Base-by-base conservation (phyloP, 23 tunicate species). In the Halocynthia aurantium region DNA sequence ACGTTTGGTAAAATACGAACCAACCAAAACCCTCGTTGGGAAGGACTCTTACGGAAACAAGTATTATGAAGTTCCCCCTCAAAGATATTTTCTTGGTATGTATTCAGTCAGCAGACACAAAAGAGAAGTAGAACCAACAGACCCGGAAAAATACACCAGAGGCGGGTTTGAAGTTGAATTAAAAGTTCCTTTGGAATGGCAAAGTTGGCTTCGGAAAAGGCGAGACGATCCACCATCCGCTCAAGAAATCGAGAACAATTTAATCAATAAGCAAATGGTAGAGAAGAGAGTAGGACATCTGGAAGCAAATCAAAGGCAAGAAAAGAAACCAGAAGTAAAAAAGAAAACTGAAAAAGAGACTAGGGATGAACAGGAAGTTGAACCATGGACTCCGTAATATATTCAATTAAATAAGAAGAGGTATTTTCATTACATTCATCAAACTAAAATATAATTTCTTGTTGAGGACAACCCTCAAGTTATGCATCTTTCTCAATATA, bases 41-140 rank as follows among this genome's bases (percentile, higher is more conserved):
- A 55, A 44, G 44, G 97, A 91, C 55, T 64, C 72, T 13, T 53
- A 81, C 6, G 97, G 97, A 12, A 91, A 85, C 56, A 74, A 63
- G 18, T 91, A 91, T 81, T 91, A 61, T 70, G 97, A 91, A 77
- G 55, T 85, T 55, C 85, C 90, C 5, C 78, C 83, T 5, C 97
- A 91, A 77, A 72, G 61, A 57, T 91, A 85, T 66, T 80, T 61
- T 40, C 63, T 85, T 53, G 90, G 87, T 22, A 52, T 81, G 69
- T 73, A 15, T 11, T 55, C 73, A 52, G 50, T 56, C 12, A 6
- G 51, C 50, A 85, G 72, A 67, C 51, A 10, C 7, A 76, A 81
- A 71, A 57, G 97, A 66, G 83, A 80, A 61, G 81, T 86, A n/a
- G 81, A 51, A 21, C 73, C 71, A 20, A 61, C 55, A 0, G 50